Evolutionary conservation across 2,113 vertebrate genomes (phyloP), one percentile per base, ranked within the genome.

Genomic region (Platysteira castanea): DNA sequence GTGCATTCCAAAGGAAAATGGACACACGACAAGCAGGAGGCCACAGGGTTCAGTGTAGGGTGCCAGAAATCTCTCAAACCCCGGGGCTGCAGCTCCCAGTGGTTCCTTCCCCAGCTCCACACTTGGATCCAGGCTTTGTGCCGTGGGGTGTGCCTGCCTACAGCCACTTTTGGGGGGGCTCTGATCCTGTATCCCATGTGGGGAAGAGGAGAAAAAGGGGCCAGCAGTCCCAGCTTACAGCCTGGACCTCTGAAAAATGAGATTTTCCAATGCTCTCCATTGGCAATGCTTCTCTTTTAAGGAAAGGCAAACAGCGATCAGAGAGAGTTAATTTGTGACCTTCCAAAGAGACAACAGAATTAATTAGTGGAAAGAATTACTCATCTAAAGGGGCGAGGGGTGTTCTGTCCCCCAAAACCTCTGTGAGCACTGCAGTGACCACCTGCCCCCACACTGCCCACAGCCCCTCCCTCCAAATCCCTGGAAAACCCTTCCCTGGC

Each of bases 221-320:
- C 15, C 75, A 53, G 50, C 10, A 3, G 9, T 27, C 31, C 39
- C 75, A 37, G 6, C 15, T 63, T 20, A 15, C 47, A 53, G 42
- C 13, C 18, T 24, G 42, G 14, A 13, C 8, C 20, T 60, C 1
- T 65, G 18, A 61, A 24, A 52, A 83, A 57, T 17, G 19, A 57
- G n/a, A 65, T 61, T 75, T 53, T 44, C 11, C 31, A 18, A 26
- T 12, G 7, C 2, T 54, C 11, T 54, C 8, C 4, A 5, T n/a
- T n/a, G n/a, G n/a, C n/a, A n/a, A n/a, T n/a, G n/a, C n/a, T n/a
- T n/a, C n/a, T n/a, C 41, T 80, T 64, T 15, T 5, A 47, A 65
- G 19, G 50, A 46, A 57, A 44, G 46, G 49, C 47, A 44, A 81
- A 8, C 0, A 46, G 30, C 0, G 3, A 21, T 27, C 0, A 0